phyloP scores from a whole-genome alignment of 2,113 vertebrate species.

The Leucopternis melanops region DNA sequence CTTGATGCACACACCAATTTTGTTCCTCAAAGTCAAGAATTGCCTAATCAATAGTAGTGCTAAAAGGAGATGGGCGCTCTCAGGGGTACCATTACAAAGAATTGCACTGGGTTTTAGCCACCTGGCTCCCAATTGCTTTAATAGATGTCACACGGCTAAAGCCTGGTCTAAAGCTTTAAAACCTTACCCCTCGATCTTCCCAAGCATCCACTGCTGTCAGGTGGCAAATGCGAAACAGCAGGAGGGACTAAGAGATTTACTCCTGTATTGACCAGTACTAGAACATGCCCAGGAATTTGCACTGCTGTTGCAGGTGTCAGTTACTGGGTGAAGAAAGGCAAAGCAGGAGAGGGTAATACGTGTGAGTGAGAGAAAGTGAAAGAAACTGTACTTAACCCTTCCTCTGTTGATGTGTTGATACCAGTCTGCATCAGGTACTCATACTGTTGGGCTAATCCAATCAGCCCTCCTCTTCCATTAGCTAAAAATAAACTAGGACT shows the following conservation, averaged over 20 bases:
- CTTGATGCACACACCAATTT: conserved; percentile 54
- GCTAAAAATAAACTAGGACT: conserved; percentile 11
- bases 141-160: conserved; percentile 34
- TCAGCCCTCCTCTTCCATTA: not conserved
- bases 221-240: conserved; percentile 16
- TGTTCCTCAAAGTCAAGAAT: conserved; percentile 57
- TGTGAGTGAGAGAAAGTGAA: not conserved
- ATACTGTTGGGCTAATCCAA: not conserved
- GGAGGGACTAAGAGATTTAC: not conserved
- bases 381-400: not conserved
- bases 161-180: not conserved
- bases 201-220: conserved; percentile 8
- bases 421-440: not conserved
- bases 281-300: not conserved
- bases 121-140: conserved; percentile 55
- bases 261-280: not conserved
- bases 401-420: not conserved
- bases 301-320: not conserved
- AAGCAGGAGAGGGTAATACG: not conserved
- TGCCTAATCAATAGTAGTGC: conserved; percentile 48
- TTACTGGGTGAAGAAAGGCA: not conserved
- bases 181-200: not conserved
- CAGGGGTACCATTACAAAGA: conserved; percentile 57
- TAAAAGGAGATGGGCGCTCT: conserved; percentile 46
- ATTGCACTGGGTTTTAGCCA: conserved; percentile 55